A percentile compares a stretch with the other conserved stretches of the same genome.
phyloP scores from a whole-genome alignment of 2,888 invertebrate species.

The Epicampocera succincta region DNA sequence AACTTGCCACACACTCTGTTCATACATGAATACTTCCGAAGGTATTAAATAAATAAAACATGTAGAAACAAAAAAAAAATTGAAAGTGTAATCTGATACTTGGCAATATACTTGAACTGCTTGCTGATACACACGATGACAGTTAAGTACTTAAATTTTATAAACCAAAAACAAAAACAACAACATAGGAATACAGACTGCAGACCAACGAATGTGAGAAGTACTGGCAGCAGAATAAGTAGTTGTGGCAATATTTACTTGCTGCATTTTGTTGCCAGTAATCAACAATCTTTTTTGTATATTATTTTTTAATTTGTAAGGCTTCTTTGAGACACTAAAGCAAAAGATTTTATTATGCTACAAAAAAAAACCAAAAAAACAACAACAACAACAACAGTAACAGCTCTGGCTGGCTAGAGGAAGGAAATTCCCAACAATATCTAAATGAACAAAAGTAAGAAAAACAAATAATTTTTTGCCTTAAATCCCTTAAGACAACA shows the following conservation, averaged over 20 bases:
- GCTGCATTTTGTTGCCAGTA: constrained; percentile 51
- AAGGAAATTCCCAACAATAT: constrained; percentile 51
- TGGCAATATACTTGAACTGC: constrained; percentile 68
- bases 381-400: too few relatives aligned
- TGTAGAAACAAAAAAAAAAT: constrained; percentile 40
- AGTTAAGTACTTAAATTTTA: constrained; percentile 69
- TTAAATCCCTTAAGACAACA: constrained; percentile 66
- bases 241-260: constrained; percentile 40
- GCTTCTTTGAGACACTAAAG: constrained; percentile 59
- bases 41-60: constrained; percentile 41
- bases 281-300: constrained; percentile 46
- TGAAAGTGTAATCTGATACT: constrained; percentile 71
- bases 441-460: constrained; percentile 15
- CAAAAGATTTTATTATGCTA: constrained; percentile 50
- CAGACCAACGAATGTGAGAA: background rate
- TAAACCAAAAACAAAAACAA: constrained; percentile 40
- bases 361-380: constrained; percentile 36
- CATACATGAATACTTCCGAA: background rate
- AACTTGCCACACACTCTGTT: constrained; percentile 13
- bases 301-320: constrained; percentile 55
- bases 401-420: constrained; percentile 41
- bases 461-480: constrained; percentile 60
- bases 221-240: background rate
- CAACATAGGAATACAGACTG: constrained; percentile 18
- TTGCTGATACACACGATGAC: constrained; percentile 69